These are phyloP conservation scores for Pentalonia nigronervosa DNA, from an alignment of 1,140 invertebrate species.

Conservation along the genomic window DNA sequence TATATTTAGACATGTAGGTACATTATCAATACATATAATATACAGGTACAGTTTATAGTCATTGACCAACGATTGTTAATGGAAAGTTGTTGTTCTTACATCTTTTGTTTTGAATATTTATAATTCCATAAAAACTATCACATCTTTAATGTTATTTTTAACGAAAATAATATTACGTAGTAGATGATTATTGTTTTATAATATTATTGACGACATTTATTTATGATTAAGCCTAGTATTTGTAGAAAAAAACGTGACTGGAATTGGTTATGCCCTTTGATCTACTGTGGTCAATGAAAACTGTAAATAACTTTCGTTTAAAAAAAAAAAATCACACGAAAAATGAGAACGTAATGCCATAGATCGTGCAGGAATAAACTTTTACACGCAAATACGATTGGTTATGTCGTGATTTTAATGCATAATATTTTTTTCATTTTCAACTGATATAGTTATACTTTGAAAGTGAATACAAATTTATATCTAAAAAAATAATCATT, in stretches of 20 bases:
- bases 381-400: constrained; percentile 9
- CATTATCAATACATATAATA: not conserved
- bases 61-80: not conserved
- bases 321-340: constrained; percentile 36
- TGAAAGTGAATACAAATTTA: not conserved
- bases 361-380: constrained; percentile 32
- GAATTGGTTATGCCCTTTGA: constrained; percentile 4
- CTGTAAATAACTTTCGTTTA: constrained; percentile 44
- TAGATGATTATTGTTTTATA: not conserved
- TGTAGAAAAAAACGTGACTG: constrained; percentile 36
- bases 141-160: not conserved
- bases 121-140: not conserved
- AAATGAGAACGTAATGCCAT: constrained; percentile 33
- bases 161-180: not conserved
- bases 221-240: not conserved
- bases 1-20: not conserved
- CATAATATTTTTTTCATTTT: constrained; percentile 12
- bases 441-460: not conserved
- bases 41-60: not conserved
- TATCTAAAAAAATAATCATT: constrained; percentile 1
- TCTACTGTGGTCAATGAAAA: constrained; percentile 34
- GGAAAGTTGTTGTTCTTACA: not conserved
- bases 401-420: constrained; percentile 34
- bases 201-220: not conserved
- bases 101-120: not conserved